Percentiles rank a stretch among this genome's conserved stretches.
Conservation (phyloP, 1,140 invertebrate genomes). For the Drosophila jambulina region DNA sequence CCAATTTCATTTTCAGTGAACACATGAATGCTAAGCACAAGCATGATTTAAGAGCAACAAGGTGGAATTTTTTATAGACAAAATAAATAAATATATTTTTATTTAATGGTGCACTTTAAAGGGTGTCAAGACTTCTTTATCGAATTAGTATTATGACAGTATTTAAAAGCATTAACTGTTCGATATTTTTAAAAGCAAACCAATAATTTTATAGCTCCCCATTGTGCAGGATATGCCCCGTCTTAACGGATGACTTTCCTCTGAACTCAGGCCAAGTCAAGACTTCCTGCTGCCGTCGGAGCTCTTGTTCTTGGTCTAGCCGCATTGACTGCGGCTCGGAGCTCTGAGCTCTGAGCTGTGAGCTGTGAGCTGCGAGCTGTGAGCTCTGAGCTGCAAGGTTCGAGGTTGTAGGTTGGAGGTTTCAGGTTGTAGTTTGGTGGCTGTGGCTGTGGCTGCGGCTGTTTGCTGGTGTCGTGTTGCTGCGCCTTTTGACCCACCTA, state of each 20-base stretch:
- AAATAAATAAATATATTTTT: background rate
- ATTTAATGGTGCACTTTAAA: background rate
- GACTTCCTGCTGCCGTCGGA: constrained; percentile 31
- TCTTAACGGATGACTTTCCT: background rate
- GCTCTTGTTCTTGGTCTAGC: constrained; percentile 51
- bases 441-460: constrained; percentile 53
- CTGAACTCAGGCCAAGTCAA: constrained; percentile 8
- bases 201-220: no score
- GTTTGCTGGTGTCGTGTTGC: constrained; percentile 60
- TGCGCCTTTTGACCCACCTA: constrained; percentile 77
- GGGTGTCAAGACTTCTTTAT: background rate
- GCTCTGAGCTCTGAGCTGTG: constrained; percentile 9
- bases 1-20: constrained; percentile 4
- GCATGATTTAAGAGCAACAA: constrained; percentile 9
- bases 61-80: background rate
- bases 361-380: constrained; percentile 5
- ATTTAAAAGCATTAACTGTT: background rate
- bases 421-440: constrained; percentile 26
- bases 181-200: background rate
- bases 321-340: constrained; percentile 37
- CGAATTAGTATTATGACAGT: background rate
- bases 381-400: constrained; percentile 6
- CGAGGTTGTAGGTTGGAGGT: constrained; percentile 4
- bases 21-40: background rate
- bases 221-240: constrained; percentile 3